phyloP scores from a whole-genome alignment of 2,113 vertebrate genomes.

The Alaudala cheleensis region DNA sequence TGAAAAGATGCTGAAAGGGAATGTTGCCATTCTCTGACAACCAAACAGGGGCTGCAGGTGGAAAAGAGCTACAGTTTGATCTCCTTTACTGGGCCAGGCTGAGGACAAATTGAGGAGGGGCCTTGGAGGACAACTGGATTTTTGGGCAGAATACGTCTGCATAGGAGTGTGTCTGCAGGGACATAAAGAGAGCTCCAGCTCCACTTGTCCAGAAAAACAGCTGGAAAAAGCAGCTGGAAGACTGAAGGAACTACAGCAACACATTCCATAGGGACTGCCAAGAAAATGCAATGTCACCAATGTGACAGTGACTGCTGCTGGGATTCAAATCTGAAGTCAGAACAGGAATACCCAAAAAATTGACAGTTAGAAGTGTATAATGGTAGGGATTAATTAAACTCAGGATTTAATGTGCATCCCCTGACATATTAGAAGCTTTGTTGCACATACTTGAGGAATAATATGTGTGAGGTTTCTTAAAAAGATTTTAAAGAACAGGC shows the following conservation, averaged over 20 bases:
- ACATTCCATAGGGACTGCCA: neutral
- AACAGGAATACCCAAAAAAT: neutral
- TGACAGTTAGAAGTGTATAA: neutral
- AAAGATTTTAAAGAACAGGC: neutral
- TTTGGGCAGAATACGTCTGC: neutral
- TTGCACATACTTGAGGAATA: neutral
- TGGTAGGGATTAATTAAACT: slow-evolving; percentile 15
- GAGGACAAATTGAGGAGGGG: neutral
- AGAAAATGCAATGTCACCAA: neutral
- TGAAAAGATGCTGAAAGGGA: neutral
- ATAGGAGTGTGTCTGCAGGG: neutral
- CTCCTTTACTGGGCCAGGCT: neutral
- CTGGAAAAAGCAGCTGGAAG: neutral
- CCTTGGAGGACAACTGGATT: neutral
- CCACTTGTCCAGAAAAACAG: neutral
- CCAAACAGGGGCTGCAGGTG: neutral
- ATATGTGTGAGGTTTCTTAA: neutral
- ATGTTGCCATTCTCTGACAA: neutral
- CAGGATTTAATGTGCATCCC: neutral
- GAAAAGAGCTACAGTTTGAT: neutral
- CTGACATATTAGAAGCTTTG: slow-evolving; percentile 5
- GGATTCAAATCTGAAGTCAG: neutral
- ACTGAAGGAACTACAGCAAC: rapidly evolving
- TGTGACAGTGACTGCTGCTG: neutral
- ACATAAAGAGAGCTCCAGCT: neutral